Evolutionary conservation across 2,113 vertebrate species (phyloP), one percentile per base, ranked within the genome.

Genomic region (Erythrolamprus reginae): DNA sequence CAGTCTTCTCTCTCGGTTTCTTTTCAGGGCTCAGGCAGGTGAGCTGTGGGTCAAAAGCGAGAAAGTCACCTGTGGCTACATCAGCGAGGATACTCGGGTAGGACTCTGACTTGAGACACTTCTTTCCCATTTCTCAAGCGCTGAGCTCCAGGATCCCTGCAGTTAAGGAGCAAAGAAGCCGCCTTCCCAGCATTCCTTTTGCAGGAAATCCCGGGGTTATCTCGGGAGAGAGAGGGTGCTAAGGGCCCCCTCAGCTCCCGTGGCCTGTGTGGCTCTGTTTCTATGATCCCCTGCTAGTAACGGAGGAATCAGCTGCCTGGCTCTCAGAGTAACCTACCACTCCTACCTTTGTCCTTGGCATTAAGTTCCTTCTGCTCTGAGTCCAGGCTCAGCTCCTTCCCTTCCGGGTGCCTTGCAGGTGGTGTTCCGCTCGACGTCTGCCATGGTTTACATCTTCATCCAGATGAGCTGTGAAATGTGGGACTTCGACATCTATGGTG

Each of bases 401-500:
- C 9, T 24, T 17, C 0, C 13, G n/a, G 70, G 77, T 93, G 47
- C n/a, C 84, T 93, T 95, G 55, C 95, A 99, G 99, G 99, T 99
- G 94, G 99, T 99, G 47, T 99, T 99, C 93, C 98, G 99, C 84
- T 99, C 99, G 83, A 99, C 98, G 2, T 99, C 99, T 7, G 99
- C 99, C 26, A 99, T 99, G 98, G 99, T 99, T 65, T 99, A 99
- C 96, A 99, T 99, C 96, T 99, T 99, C 89, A 99, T 99, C 96
- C 99, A 99, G 97, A 99, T 99, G 99, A 99, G 99, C 96, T 98
- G 98, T 96, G 99, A 99, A 97, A 99, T 99, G 99, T 99, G 99
- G 99, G 98, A 99, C 97, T 99, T 99, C 94, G 99, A 99, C 96
- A 99, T 99, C 94, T 99, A 99, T 65, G 99, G 99, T 99, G 95